Conservation (phyloP, 2,888 invertebrate species). For the Agapostemon virescens region DNA sequence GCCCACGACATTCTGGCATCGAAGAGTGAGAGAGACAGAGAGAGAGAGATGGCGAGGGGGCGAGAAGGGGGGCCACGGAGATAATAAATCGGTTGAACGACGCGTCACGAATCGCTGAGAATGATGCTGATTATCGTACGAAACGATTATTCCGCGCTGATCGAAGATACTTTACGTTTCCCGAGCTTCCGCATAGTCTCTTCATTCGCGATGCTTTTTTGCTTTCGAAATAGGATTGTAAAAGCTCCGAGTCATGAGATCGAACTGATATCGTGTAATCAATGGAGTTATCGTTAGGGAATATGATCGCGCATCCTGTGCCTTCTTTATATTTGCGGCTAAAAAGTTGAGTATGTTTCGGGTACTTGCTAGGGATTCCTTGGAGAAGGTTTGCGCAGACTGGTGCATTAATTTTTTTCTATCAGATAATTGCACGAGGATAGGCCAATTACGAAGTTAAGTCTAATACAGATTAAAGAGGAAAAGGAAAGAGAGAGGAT, state of each 20-base stretch:
- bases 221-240: not conserved
- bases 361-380: not conserved
- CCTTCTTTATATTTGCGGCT: not conserved
- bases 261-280: not conserved
- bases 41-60: slow-evolving; percentile 35
- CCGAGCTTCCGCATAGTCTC: not conserved
- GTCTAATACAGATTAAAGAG: not conserved
- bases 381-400: not conserved
- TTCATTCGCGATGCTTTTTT: not conserved
- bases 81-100: slow-evolving; percentile 48
- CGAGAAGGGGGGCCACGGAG: not conserved
- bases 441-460: not conserved
- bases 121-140: slow-evolving; percentile 18
- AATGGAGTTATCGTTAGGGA: not conserved
- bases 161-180: not conserved
- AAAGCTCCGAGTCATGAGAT: no score
- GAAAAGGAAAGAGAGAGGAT: not conserved
- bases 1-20: slow-evolving; percentile 59
- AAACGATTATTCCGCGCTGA: slow-evolving; percentile 23
- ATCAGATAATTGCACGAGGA: not conserved
- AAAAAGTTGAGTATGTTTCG: not conserved
- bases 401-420: not conserved
- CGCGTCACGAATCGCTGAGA: slow-evolving; percentile 8
- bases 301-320: not conserved
- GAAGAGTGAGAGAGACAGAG: not conserved